A percentile compares a stretch with the other conserved stretches of the same genome.
Evolutionary conservation across 1,140 invertebrate species (phyloP).

Genomic region (Leucophenga varia): DNA sequence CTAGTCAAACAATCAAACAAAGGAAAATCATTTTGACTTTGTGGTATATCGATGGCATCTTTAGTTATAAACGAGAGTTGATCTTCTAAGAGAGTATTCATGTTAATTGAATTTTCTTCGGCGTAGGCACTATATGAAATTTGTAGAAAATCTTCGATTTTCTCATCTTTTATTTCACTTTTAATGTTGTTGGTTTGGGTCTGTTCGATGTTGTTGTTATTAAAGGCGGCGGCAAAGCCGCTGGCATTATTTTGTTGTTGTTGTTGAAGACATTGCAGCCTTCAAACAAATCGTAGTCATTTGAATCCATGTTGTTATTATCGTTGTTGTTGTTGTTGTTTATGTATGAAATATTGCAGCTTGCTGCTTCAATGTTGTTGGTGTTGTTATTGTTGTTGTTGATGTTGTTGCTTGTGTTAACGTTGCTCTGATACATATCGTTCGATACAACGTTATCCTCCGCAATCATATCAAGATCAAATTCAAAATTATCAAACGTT

Average conservation of each 20-base stretch:
- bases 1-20: neutral
- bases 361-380: conserved; percentile 2
- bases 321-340: conserved; percentile 11
- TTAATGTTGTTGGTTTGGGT: neutral
- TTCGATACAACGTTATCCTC: conserved; percentile 35
- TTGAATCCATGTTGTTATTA: conserved; percentile 14
- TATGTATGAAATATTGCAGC: neutral
- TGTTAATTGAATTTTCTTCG: neutral
- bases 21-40: neutral
- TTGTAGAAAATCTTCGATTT: neutral
- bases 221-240: conserved; percentile 20
- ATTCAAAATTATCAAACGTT: conserved; percentile 32
- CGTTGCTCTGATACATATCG: conserved; percentile 33
- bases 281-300: conserved; percentile 19
- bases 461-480: conserved; percentile 49
- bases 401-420: conserved; percentile 20
- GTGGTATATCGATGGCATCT: conserved; percentile 6
- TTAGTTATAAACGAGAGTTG: neutral
- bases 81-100: neutral
- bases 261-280: conserved; percentile 24
- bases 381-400: conserved; percentile 26
- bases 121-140: neutral
- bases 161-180: neutral
- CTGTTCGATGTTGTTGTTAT: conserved; percentile 17
- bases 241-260: too few species aligned